phyloP scores from a whole-genome alignment of 2,797 vertebrate species.

The Poeciliopsis turneri region DNA sequence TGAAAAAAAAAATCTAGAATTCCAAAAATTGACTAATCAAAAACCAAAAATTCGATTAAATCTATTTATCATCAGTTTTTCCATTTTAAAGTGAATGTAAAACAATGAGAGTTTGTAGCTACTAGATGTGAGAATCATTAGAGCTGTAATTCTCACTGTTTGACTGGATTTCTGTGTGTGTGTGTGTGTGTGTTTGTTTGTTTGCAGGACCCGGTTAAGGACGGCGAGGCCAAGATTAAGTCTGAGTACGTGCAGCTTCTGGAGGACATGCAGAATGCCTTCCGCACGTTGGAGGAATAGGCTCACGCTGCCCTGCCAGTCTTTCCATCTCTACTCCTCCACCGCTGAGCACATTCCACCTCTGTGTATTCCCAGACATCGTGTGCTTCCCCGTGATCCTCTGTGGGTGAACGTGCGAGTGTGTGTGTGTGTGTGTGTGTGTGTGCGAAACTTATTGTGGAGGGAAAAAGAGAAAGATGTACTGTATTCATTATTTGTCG shows the following conservation, averaged over 20 bases:
- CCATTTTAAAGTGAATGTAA: background rate
- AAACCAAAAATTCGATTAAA: too few species aligned
- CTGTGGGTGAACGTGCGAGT: slow-evolving; percentile 52
- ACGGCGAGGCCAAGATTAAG: slow-evolving; percentile 95
- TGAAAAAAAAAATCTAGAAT: too few species aligned
- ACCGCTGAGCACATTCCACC: slow-evolving; percentile 78
- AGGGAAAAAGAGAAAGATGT: slow-evolving; percentile 76
- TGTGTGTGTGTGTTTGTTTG: background rate
- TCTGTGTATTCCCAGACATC: slow-evolving; percentile 49
- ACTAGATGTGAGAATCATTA: background rate
- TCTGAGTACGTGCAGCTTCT: slow-evolving; percentile 90
- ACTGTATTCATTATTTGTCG: slow-evolving; percentile 74
- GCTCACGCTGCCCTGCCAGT: slow-evolving; percentile 2
- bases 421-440: slow-evolving; percentile 9
- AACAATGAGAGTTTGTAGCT: background rate
- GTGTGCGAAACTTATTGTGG: slow-evolving; percentile 52
- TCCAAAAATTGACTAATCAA: too few species aligned
- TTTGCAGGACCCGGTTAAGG: slow-evolving; percentile 91
- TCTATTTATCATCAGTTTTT: background rate
- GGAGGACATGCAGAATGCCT: slow-evolving; percentile 98
- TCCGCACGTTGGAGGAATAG: slow-evolving; percentile 91
- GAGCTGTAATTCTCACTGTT: background rate
- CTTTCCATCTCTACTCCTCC: slow-evolving; percentile 55
- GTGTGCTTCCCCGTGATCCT: slow-evolving; percentile 51
- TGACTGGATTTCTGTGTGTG: background rate